Evolutionary conservation across 2,888 invertebrate genomes (phyloP), one percentile per base, ranked within the genome.

Genomic region (Lithosia quadra): DNA sequence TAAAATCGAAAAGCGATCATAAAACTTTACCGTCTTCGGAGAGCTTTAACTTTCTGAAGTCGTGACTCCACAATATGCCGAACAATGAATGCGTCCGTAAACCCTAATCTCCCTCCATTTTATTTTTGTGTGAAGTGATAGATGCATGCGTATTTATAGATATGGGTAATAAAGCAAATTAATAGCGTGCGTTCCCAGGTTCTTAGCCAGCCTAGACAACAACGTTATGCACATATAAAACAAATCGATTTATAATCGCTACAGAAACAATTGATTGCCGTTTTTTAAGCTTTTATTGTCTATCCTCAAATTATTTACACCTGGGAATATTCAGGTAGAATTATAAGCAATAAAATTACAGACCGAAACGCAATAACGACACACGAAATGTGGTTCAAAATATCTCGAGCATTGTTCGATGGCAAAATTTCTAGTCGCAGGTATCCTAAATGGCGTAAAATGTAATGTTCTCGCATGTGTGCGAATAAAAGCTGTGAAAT

Each of bases 291-390:
- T 49, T 69, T 79, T 75, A 81, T 70, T 75, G 76, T 73, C 58
- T 76, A 78, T 75, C 68, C 77, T 81, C 76, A 68, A 79, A 78
- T 81, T 74, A 72, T 72, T 81, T 73, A 71, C 76, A 83, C 78
- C 82, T 79, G 79, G 77, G 66, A 79, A 73, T 49, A 65, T 76
- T 70, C 73, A 65, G 72, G 69, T 76, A 72, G 77, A 81, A 79
- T 84, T 82, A 83, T 79, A 73, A 77, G 78, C 80, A 82, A 86
- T 86, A 85, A 87, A 87, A 86, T 88, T 84, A 85, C 73, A 69
- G 57, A 87, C 83, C 88, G 88, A 81, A 84, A 86, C 86, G 85
- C 80, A 79, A 88, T 87, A 84, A 83, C 77, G 73, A 78, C 74
- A 81, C 76, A 79, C 76, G 67, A 75, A 55, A 82, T 82, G 33